Evolutionary conservation across 2,888 invertebrate species (phyloP), one percentile per base, ranked within the genome.

Genomic region (Subacronicta megacephala): DNA sequence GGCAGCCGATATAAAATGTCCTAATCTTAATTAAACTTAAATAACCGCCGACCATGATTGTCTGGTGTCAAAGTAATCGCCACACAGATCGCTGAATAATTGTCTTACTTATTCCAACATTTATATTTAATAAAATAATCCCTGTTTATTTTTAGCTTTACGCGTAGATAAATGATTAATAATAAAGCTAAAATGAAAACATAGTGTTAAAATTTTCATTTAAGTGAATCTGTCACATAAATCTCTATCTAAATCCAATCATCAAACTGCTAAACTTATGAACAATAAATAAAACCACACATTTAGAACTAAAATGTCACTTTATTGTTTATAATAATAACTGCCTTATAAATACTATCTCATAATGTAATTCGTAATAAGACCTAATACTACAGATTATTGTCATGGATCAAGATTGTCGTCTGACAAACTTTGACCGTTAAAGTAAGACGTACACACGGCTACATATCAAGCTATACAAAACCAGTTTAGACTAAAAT

Each of bases 1-100:
- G 40, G 45, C 12, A 6, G 12, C 12, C 16, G 16, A 26, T 42
- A 20, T 37, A 33, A 26, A 13, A 31, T 49, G 10, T 43, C 40
- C 15, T 57, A 57, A 65, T 57, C 59, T 43, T 43, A 65, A 71
- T 58, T 20, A 65, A 65, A 65, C 26, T 53, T n/a, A n/a, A n/a
- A n/a, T n/a, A n/a, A n/a, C 2, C 16, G 45, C n/a, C 29, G 58
- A 26, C 72, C 59, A 36, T 43, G 65, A 38, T 31, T 18, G 47
- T 38, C 20, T 17, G 26, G 17, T 43, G 29, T 20, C 64, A 35
- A 23, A 46, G 46, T 37, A 62, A 16, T 35, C n/a, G 20, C 23
- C 42, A 9, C 26, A 16, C 12, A 37, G 17, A 16, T 36, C 35
- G 13, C 31, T 7, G 13, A 42, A 12, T 23, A 42, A 12, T 23